Conservation (phyloP, 2,888 invertebrate genomes). For the Eristalis tenax region DNA sequence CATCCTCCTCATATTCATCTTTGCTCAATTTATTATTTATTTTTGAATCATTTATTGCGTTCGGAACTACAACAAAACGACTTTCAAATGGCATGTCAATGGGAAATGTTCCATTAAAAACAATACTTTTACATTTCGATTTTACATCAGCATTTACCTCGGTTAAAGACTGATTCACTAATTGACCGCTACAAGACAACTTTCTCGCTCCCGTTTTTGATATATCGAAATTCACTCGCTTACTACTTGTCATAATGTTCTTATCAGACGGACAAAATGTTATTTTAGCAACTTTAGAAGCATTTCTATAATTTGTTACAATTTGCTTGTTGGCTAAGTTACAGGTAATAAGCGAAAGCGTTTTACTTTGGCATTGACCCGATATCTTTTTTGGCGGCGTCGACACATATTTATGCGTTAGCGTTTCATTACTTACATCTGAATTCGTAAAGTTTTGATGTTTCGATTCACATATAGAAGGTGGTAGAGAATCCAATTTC, state of each 20-base stretch:
- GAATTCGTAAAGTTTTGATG: slow-evolving; percentile 48
- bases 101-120: slow-evolving; percentile 93
- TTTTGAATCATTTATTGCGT: slow-evolving; percentile 76
- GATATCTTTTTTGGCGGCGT: slow-evolving; percentile 52
- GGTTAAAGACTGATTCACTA: slow-evolving; percentile 23
- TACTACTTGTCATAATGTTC: slow-evolving; percentile 51
- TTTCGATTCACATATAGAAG: slow-evolving; percentile 30
- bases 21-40: slow-evolving; percentile 73
- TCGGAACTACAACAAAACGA: slow-evolving; percentile 63
- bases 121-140: slow-evolving; percentile 80
- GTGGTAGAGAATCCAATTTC: slow-evolving; percentile 8
- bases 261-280: slow-evolving; percentile 51
- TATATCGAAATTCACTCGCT: slow-evolving; percentile 63
- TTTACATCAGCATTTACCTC: slow-evolving; percentile 33
- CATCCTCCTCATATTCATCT: slow-evolving; percentile 72
- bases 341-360: slow-evolving; percentile 65
- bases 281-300: slow-evolving; percentile 52
- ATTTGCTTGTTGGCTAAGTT: slow-evolving; percentile 54
- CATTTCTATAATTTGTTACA: slow-evolving; percentile 14
- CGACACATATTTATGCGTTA: slow-evolving; percentile 37
- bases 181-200: slow-evolving; percentile 20
- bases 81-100: slow-evolving; percentile 87
- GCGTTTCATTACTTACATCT: slow-evolving; percentile 66
- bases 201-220: slow-evolving; percentile 12
- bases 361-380: slow-evolving; percentile 52